Evolutionary conservation across 2,113 vertebrate species (phyloP).

Genomic region (Colaptes auratus): DNA sequence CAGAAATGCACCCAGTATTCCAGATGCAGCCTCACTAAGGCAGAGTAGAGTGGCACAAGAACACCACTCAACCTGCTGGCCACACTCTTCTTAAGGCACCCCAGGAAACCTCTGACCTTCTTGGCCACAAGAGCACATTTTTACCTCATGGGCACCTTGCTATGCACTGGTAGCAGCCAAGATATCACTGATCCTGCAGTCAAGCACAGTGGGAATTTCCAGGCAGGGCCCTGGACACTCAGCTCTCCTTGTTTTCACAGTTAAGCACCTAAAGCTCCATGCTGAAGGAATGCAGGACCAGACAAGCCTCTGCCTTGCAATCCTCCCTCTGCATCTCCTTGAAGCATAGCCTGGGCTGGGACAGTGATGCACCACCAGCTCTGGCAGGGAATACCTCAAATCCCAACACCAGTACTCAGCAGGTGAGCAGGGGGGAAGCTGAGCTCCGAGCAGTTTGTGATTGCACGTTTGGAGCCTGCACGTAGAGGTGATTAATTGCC

Average conservation of each 20-base stretch:
- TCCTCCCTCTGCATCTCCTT: neutral
- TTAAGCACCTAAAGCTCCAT: neutral
- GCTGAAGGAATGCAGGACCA: neutral
- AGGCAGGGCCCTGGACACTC: neutral
- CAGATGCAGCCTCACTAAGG: no score
- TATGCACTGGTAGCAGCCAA: no score
- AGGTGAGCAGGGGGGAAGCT: neutral
- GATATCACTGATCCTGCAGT: neutral
- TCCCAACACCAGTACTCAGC: neutral
- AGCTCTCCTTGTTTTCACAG: neutral
- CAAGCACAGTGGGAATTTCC: neutral
- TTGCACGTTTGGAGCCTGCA: neutral
- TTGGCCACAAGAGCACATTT: no score
- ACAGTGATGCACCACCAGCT: neutral
- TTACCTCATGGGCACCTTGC: no score
- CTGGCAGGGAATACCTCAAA: neutral
- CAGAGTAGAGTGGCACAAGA: no score
- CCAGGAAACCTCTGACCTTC: no score
- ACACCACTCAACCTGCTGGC: no score
- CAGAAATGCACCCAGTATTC: no score
- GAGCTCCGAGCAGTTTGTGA: neutral
- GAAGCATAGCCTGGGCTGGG: neutral
- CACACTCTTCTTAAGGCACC: no score
- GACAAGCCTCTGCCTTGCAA: neutral
- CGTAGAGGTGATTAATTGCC: conserved; percentile 56